These are phyloP conservation scores for Castor canadensis DNA, from an alignment of 2,113 vertebrate genomes.

Conservation along the genomic window DNA sequence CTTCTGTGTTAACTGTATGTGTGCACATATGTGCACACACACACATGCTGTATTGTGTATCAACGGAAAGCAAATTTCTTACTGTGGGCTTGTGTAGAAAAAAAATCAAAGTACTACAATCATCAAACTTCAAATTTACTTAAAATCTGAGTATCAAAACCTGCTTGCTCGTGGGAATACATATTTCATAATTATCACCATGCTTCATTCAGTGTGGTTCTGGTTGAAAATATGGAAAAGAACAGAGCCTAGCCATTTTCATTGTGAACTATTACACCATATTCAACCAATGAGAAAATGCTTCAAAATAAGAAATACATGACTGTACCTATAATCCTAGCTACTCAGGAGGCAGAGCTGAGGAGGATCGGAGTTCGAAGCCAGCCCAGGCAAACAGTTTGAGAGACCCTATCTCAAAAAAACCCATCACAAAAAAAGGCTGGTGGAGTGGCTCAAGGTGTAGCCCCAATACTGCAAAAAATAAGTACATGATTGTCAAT, in stretches of 20 bases:
- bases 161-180: background rate
- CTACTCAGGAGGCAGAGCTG: too few relatives aligned
- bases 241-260: background rate
- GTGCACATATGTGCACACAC: background rate
- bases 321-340: too few relatives aligned
- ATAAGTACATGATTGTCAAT: background rate
- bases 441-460: too few relatives aligned
- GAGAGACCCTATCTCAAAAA: too few relatives aligned
- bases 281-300: constrained; percentile 27
- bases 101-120: background rate
- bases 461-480: too few relatives aligned
- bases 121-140: background rate
- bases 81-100: background rate
- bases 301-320: constrained; percentile 26
- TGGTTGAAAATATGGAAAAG: background rate
- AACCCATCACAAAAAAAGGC: too few relatives aligned
- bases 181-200: background rate
- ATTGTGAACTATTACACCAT: background rate
- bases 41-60: background rate
- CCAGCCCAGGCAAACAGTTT: too few relatives aligned
- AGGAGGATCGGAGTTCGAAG: too few relatives aligned
- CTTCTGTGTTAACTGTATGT: background rate
- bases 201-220: constrained; percentile 25
- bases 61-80: background rate
- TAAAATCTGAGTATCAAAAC: background rate